Evolutionary conservation across 2,113 vertebrate species (phyloP).

Genomic region (Tragelaphus strepsiceros): DNA sequence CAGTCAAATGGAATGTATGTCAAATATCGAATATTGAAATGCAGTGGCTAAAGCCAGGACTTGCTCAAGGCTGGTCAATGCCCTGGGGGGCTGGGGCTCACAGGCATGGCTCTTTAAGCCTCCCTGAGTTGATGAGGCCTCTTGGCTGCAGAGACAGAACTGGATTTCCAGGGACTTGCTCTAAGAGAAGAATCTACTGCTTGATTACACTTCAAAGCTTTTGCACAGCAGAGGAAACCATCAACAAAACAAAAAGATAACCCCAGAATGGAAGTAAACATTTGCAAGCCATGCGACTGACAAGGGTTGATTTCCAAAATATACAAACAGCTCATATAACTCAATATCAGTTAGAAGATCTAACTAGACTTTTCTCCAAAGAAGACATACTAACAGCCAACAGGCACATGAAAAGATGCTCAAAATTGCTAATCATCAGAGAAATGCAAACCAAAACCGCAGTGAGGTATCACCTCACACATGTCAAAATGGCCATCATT

Average conservation of each 20-base stretch:
- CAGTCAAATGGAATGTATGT: too few species aligned
- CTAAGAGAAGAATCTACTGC: neutral
- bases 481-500: neutral
- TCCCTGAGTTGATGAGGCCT: rapidly evolving
- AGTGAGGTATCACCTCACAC: neutral
- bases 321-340: neutral
- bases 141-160: neutral
- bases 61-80: neutral
- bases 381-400: neutral
- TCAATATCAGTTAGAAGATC: neutral
- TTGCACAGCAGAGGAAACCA: neutral
- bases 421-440: neutral
- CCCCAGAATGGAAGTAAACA: neutral
- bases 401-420: neutral
- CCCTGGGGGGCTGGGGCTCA: rapidly evolving
- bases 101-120: neutral
- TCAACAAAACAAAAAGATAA: neutral
- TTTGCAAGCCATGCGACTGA: neutral
- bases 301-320: neutral
- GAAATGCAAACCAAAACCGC: neutral
- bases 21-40: rapidly evolving
- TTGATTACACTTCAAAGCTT: neutral
- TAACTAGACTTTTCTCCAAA: neutral
- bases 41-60: rapidly evolving
- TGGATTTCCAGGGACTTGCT: neutral